These are phyloP conservation scores for Phytoseiulus persimilis DNA, from an alignment of 2,888 invertebrate species.

Conservation along the genomic window DNA sequence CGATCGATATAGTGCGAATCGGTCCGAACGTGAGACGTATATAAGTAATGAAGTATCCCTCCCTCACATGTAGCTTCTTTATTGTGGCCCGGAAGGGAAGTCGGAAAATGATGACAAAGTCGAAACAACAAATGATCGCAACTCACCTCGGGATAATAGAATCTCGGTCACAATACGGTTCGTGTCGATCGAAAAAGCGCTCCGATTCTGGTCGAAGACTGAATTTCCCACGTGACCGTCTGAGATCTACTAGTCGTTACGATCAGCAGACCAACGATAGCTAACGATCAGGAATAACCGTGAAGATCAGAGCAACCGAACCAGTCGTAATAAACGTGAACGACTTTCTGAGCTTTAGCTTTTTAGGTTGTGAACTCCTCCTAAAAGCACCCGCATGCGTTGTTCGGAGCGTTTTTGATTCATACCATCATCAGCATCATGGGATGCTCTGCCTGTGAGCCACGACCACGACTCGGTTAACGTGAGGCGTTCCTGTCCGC, in stretches of 20 bases:
- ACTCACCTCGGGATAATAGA: too few species aligned
- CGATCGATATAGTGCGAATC: too few species aligned
- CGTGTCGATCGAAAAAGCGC: too few species aligned
- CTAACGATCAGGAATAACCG: neutral
- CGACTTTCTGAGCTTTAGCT: neutral
- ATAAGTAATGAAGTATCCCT: too few species aligned
- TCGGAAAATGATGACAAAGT: too few species aligned
- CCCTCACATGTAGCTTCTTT: too few species aligned
- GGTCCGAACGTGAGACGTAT: too few species aligned
- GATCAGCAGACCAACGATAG: neutral
- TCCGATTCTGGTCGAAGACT: too few species aligned
- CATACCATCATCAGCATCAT: neutral
- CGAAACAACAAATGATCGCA: too few species aligned
- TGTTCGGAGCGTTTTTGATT: neutral
- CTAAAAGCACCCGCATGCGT: neutral
- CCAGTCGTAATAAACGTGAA: conserved; percentile 5
- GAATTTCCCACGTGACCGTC: neutral
- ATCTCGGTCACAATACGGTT: too few species aligned
- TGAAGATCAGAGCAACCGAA: neutral
- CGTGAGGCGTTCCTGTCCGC: neutral
- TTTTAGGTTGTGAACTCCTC: neutral
- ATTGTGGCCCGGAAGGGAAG: too few species aligned
- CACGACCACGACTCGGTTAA: neutral
- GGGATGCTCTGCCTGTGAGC: neutral
- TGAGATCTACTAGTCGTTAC: neutral